These are phyloP conservation scores for Oithona nana DNA, from an alignment of 2,888 invertebrate species.

Conservation along the genomic window DNA sequence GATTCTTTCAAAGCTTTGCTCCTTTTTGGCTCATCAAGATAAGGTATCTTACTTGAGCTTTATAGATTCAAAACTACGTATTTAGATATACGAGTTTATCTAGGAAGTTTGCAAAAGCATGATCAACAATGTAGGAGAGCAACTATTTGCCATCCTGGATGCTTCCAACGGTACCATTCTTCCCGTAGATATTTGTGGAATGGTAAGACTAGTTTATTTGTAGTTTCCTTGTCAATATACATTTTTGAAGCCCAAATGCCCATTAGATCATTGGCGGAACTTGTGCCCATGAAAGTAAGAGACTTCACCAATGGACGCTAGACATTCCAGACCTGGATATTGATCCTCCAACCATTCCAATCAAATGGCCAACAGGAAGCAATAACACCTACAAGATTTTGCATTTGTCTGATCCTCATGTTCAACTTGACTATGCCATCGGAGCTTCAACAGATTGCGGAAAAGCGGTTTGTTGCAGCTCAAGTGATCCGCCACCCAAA, in stretches of 20 bases:
- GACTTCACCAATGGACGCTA: neutral
- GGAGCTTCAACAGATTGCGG: neutral
- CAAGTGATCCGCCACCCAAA: neutral
- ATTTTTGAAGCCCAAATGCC: neutral
- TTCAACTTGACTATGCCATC: neutral
- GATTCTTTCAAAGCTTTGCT: neutral
- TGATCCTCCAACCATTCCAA: neutral
- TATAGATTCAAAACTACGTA: too few species aligned
- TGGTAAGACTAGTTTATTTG: neutral
- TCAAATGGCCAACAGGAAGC: neutral
- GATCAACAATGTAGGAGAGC: neutral
- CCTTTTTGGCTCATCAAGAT: neutral
- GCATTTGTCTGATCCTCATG: neutral
- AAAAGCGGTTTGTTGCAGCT: neutral
- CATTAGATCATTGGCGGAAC: neutral
- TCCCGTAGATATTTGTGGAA: neutral
- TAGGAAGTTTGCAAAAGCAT: neutral
- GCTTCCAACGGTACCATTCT: neutral
- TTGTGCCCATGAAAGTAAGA: neutral
- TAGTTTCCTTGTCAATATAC: neutral
- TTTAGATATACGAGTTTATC: neutral
- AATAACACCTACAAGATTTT: neutral
- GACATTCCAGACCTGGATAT: constrained; percentile 1
- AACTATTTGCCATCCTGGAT: neutral
- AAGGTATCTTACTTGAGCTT: too few species aligned